Percentiles rank a stretch among this genome's conserved stretches.
Evolutionary conservation across 2,888 invertebrate genomes (phyloP).

Genomic region (Piscicola geometra): DNA sequence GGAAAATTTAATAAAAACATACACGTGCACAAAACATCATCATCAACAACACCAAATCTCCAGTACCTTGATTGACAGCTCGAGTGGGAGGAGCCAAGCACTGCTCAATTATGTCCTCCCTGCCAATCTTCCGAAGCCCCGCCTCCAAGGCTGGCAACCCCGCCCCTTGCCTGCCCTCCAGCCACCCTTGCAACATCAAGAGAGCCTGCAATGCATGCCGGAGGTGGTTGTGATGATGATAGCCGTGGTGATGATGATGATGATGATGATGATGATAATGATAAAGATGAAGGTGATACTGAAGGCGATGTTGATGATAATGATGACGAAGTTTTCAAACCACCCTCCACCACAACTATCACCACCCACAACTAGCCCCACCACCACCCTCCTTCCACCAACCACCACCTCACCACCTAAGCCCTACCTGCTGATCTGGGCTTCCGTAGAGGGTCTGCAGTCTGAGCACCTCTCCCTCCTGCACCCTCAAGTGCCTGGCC

Average conservation of each 20-base stretch:
- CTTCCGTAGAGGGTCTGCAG: conserved; percentile 72
- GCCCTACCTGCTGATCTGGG: conserved; percentile 33
- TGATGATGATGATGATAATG: neutral
- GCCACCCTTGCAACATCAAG: conserved; percentile 87
- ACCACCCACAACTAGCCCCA: too few relatives aligned
- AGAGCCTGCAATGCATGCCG: too few relatives aligned
- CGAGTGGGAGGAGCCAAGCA: too few relatives aligned
- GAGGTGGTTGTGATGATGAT: neutral
- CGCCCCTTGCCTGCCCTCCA: conserved; percentile 76
- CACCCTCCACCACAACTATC: too few relatives aligned
- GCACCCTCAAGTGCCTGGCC: conserved; percentile 78
- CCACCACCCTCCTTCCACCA: too few relatives aligned
- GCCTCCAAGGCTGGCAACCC: conserved; percentile 47
- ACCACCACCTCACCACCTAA: too few relatives aligned
- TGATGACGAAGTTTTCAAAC: too few relatives aligned
- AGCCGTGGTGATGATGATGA: neutral
- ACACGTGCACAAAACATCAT: too few relatives aligned
- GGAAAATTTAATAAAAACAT: too few relatives aligned
- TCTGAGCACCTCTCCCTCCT: conserved; percentile 71
- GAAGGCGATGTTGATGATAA: neutral
- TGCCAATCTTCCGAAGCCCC: conserved; percentile 37
- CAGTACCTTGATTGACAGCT: too few relatives aligned
- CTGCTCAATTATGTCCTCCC: conserved; percentile 36
- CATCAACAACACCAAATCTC: too few relatives aligned
- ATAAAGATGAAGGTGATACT: neutral